Conservation (phyloP, 2,113 vertebrate genomes). For the Zosterops pallidus region DNA sequence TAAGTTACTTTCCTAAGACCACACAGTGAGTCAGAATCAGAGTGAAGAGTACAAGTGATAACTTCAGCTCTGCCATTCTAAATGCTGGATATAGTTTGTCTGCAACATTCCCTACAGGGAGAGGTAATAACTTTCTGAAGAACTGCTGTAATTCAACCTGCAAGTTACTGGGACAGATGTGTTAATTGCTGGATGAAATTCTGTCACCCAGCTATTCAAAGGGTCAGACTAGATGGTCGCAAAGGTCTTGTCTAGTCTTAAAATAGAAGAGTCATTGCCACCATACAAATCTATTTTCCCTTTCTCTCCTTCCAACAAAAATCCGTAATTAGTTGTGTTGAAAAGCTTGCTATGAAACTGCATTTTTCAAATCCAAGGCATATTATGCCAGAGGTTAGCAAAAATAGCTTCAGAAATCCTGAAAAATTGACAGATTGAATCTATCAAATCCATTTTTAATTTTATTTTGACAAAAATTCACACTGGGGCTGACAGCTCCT, state of each 20-base stretch:
- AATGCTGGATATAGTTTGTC: not conserved
- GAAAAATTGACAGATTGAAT: slow-evolving; percentile 58
- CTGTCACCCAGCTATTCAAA: slow-evolving; percentile 34
- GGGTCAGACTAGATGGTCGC: slow-evolving; percentile 16
- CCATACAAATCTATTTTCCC: not conserved
- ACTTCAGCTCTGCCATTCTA: not conserved
- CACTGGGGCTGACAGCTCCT: slow-evolving; percentile 48
- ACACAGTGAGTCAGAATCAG: slow-evolving; percentile 17
- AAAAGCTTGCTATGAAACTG: slow-evolving; percentile 30
- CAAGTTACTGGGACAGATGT: slow-evolving; percentile 27
- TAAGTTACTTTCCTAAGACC: slow-evolving; percentile 32
- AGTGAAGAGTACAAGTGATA: not conserved
- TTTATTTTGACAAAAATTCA: slow-evolving; percentile 64
- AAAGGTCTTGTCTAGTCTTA: slow-evolving; percentile 24
- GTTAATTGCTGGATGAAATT: slow-evolving; percentile 42
- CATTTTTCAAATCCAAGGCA: slow-evolving; percentile 55
- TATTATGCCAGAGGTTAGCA: slow-evolving; percentile 59
- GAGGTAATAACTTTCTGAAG: slow-evolving; percentile 4
- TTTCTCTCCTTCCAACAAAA: not conserved
- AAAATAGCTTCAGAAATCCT: slow-evolving; percentile 55
- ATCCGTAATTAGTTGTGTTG: slow-evolving; percentile 20
- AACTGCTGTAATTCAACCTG: slow-evolving; percentile 17
- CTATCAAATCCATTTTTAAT: slow-evolving; percentile 69
- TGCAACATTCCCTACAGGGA: slow-evolving; percentile 13
- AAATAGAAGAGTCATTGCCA: not conserved